Base-by-base conservation (phyloP, 2,797 vertebrate genomes). In the Sebastes miniatus region DNA sequence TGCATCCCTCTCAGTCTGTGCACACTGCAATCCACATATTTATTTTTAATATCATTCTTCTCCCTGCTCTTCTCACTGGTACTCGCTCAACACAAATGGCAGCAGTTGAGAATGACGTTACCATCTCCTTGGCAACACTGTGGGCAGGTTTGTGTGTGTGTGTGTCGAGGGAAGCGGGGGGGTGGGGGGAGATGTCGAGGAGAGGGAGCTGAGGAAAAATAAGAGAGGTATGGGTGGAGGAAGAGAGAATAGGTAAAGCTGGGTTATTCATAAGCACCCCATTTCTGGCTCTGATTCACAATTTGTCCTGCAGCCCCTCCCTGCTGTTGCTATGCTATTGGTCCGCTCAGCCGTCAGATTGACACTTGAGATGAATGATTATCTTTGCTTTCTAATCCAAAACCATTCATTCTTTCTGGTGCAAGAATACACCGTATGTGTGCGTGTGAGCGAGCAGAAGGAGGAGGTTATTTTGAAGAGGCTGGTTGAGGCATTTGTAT, bases 121-220 rank as follows among this genome's bases (percentile, higher is more conserved):
- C 71, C 12, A 87, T 96, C 88, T 94, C 95, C 95, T 87, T 95
- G 94, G 93, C 92, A 96, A 96, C 95, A 58, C 75, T 81, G 90
- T 92, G 86, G 75, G 89, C 83, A 58, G 59, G 89, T 73, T 70
- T 76, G 65, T 36, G 77, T 63, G 72, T 57, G 61, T 57, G 58
- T 32, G 29, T 59, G 69, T 76, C 67, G 56, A 73, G 54, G 57
- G 71, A 88, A 75, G 39, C 54, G n/a, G 59, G 20, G 66, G 62
- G 77, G 69, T 32, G 64, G 62, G n/a, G 32, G 32, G 12, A 67
- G 50, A 64, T 78, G 34, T 68, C 79, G 87, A 76, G 73, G 70
- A 84, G 65, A 80, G 11, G 0, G 70, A 79, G 76, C 74, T 47
- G 13, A 83, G 68, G 68, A 66, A 80, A 79, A 62, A 83, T 58